phyloP scores from a whole-genome alignment of 2,888 invertebrate species.

The Spilosoma lubricipeda region DNA sequence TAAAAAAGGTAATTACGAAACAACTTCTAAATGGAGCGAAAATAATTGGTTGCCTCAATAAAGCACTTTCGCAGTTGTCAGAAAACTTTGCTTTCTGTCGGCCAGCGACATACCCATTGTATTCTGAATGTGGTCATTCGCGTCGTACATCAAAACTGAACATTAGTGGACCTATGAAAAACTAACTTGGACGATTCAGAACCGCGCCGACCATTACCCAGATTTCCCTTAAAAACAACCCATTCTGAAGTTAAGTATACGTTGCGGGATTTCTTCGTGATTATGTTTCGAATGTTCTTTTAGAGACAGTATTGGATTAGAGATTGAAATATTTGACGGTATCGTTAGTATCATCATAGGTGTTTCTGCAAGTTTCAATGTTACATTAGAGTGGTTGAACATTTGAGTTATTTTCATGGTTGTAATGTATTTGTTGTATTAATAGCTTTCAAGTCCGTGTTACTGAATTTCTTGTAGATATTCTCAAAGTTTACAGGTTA shows the following conservation, averaged over 20 bases:
- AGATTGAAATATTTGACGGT: neutral
- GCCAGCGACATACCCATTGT: constrained; percentile 24
- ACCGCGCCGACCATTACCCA: constrained; percentile 36
- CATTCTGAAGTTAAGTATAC: constrained; percentile 24
- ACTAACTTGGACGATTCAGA: constrained; percentile 70
- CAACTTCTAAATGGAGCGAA: constrained; percentile 20
- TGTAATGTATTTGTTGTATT: constrained; percentile 37
- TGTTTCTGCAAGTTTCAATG: constrained; percentile 34
- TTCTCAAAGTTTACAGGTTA: constrained; percentile 11
- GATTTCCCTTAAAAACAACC: neutral
- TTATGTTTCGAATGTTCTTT: neutral
- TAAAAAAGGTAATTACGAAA: constrained; percentile 12
- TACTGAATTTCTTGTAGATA: constrained; percentile 20
- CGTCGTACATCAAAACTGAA: constrained; percentile 62
- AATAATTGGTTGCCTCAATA: constrained; percentile 16
- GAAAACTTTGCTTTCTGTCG: constrained; percentile 36
- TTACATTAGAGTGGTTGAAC: constrained; percentile 39
- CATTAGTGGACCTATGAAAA: constrained; percentile 64
- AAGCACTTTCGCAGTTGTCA: constrained; percentile 22
- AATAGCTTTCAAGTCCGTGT: constrained; percentile 13
- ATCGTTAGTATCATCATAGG: constrained; percentile 15
- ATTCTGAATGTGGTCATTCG: constrained; percentile 51
- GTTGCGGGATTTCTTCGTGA: constrained; percentile 16
- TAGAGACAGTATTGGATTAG: constrained; percentile 14
- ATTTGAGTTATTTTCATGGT: constrained; percentile 47